Evolutionary conservation across 2,797 vertebrate genomes (phyloP), one percentile per base, ranked within the genome.

Genomic region (Decapterus maruadsi): DNA sequence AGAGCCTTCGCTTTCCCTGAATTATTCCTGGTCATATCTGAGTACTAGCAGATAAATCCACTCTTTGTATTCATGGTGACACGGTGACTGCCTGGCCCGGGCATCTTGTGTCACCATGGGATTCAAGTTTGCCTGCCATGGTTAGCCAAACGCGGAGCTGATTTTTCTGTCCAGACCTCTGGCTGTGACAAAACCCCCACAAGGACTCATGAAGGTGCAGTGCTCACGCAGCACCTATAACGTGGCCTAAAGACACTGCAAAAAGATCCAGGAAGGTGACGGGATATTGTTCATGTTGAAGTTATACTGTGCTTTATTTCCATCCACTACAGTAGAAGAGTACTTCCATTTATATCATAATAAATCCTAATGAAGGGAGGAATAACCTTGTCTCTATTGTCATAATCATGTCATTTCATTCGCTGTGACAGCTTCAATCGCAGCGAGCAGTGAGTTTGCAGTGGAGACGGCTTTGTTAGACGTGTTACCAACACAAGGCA

Each of bases 1-100:
- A 77, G 46, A 58, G 31, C 13, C 16, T 13, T 14, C 12, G 26
- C 22, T 19, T 45, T 11, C 34, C 55, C 63, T 65, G 43, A 62
- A 81, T 90, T 91, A 88, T 83, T 90, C 80, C 17, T 69, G 74
- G 81, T 86, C 82, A 80, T 64, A 85, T 72, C 65, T 50, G 34
- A 56, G 64, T 77, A 57, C 83, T 76, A 78, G 68, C 58, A 80
- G 81, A 88, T 85, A 89, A 88, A 83, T 77, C 73, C 78, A 59
- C 38, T 63, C 53, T 81, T 80, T 85, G 68, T 82, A 87, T 87
- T 82, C 72, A 85, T 83, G 85, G 70, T 68, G 68, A 87, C 62
- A 72, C n/a, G n/a, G n/a, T n/a, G 65, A 74, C 72, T 68, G 70
- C 58, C 78, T 61, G 70, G 64, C 46, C 45, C 53, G 51, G 73